A percentile compares a stretch with the other conserved stretches of the same genome.
phyloP scores from a whole-genome alignment of 2,888 invertebrate species.

The Mesochorus sp. region DNA sequence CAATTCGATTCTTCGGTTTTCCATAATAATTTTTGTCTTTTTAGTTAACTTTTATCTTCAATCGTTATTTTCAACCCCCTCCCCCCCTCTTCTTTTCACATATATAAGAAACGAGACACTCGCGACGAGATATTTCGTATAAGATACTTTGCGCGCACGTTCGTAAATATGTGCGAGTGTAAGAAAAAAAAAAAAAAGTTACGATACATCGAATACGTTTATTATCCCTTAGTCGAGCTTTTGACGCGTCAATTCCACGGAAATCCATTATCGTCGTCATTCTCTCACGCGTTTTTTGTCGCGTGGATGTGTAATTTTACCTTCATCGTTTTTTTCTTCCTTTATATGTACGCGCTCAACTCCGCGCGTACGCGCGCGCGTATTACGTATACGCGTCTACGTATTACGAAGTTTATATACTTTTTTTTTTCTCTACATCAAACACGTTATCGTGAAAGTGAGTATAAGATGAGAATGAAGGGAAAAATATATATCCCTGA shows the following conservation, averaged over 20 bases:
- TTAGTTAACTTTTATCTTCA: neutral
- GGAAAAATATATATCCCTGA: neutral
- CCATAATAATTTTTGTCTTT: too few relatives aligned
- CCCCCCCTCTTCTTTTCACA: neutral
- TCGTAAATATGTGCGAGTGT: neutral
- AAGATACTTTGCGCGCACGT: neutral
- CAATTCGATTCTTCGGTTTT: too few relatives aligned
- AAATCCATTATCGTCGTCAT: constrained; percentile 44
- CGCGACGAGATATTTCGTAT: neutral
- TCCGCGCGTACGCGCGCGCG: neutral
- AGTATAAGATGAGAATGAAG: neutral
- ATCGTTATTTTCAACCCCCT: neutral
- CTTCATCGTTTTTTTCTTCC: constrained; percentile 1
- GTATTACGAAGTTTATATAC: neutral
- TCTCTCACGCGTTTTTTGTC: constrained; percentile 13
- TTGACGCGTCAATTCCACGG: constrained; percentile 35
- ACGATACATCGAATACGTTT: constrained; percentile 19
- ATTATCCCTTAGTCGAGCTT: constrained; percentile 31
- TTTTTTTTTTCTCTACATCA: neutral
- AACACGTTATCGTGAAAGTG: constrained; percentile 20
- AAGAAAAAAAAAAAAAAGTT: neutral
- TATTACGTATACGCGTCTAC: neutral
- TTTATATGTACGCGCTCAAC: neutral
- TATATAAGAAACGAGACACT: neutral
- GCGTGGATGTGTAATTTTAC: constrained; percentile 1